A percentile compares a stretch with the other conserved stretches of the same genome.
phyloP scores from a whole-genome alignment of 2,113 vertebrate genomes.

The Willisornis vidua region DNA sequence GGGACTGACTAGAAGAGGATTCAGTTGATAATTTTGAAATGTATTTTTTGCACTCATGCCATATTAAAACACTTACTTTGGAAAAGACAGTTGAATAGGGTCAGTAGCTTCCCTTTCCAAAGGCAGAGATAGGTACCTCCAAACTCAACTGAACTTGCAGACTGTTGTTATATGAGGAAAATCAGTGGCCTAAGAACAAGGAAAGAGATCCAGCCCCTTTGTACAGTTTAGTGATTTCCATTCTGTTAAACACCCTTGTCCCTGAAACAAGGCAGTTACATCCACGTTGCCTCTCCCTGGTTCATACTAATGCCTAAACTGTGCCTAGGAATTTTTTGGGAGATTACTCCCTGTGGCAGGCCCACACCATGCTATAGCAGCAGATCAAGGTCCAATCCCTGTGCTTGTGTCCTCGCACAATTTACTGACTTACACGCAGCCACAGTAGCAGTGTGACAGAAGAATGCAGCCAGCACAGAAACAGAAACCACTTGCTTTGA shows the following conservation, averaged over 20 bases:
- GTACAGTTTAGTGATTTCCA: not conserved
- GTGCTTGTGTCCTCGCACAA: not conserved
- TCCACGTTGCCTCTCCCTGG: not conserved
- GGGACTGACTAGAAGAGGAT: not conserved
- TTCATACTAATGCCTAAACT: not conserved
- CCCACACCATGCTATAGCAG: not conserved
- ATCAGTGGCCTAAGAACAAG: not conserved
- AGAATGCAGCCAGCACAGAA: not conserved
- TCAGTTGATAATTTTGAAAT: not conserved
- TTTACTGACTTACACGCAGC: not conserved
- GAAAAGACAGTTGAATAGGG: not conserved
- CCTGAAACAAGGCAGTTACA: not conserved
- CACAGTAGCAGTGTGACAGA: not conserved
- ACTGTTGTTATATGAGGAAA: not conserved
- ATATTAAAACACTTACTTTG: not conserved
- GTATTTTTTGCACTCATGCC: not conserved
- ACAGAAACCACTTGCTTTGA: not conserved
- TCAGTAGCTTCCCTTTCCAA: not conserved
- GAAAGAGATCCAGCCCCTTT: not conserved
- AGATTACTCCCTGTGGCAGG: not conserved
- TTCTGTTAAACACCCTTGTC: not conserved
- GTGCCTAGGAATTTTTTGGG: accelerated
- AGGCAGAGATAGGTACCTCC: not conserved
- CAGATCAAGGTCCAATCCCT: not conserved
- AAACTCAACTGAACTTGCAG: not conserved